Conservation (phyloP, 2,113 vertebrate species). For the Eublepharis macularius region DNA sequence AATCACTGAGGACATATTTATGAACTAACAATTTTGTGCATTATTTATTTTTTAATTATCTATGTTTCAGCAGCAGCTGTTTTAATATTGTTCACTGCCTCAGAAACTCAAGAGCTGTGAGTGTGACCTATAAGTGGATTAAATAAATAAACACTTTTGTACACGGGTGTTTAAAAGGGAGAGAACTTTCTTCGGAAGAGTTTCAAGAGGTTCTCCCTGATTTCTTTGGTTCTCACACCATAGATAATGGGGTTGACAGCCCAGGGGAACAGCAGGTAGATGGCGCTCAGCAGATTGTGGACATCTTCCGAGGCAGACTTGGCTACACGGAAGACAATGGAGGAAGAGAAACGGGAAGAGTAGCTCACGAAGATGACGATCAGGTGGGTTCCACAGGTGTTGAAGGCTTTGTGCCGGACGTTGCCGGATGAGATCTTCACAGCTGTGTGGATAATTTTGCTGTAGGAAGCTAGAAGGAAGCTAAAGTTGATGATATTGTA, state of each 20-base stretch:
- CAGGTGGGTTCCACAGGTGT: background rate
- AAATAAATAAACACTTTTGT: background rate
- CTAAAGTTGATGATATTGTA: background rate
- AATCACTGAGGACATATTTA: too few species aligned
- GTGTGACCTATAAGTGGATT: too few species aligned
- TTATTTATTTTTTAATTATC: too few species aligned
- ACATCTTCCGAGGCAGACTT: background rate
- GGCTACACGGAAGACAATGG: background rate
- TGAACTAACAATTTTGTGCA: too few species aligned
- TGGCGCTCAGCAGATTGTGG: background rate
- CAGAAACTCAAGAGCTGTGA: too few species aligned
- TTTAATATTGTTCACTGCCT: too few species aligned
- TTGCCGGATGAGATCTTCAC: background rate
- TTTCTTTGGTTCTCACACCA: background rate
- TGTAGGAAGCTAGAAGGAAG: background rate
- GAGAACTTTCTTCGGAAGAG: constrained; percentile 37
- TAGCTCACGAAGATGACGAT: background rate
- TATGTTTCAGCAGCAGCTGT: too few species aligned
- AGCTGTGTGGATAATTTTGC: background rate
- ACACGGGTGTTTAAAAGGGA: background rate
- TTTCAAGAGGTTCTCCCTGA: background rate
- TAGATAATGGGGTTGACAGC: background rate
- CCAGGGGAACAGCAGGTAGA: background rate
- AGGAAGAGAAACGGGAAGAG: background rate
- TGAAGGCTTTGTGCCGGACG: background rate